Conservation (phyloP, 2,888 invertebrate species). For the Thereva unica region DNA sequence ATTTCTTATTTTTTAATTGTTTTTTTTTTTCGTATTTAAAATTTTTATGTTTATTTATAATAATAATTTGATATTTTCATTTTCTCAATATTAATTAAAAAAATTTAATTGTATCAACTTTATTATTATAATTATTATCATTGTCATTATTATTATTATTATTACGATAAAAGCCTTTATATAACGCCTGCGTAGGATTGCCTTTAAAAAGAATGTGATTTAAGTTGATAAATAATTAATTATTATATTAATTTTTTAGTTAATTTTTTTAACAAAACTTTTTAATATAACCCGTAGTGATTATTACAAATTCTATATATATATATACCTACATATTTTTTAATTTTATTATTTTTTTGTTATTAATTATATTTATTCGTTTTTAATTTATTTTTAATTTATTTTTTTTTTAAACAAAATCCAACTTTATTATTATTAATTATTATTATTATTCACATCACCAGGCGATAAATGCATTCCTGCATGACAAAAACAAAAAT, state of each 20-base stretch:
- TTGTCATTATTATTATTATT: conserved; percentile 11
- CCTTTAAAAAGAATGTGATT: conserved; percentile 26
- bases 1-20: too few species aligned
- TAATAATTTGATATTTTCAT: conserved; percentile 20
- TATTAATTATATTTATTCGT: too few species aligned
- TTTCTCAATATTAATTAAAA: conserved; percentile 12
- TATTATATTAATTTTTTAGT: too few species aligned
- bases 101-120: neutral
- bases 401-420: too few species aligned
- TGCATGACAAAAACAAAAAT: conserved; percentile 26
- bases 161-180: conserved; percentile 12
- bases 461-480: conserved; percentile 26
- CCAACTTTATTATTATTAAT: conserved; percentile 1
- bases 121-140: conserved; percentile 16
- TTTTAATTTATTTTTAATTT: too few species aligned
- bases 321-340: too few species aligned
- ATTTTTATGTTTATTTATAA: conserved; percentile 11
- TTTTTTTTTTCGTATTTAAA: neutral
- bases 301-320: too few species aligned
- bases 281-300: too few species aligned
- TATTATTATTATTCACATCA: conserved; percentile 22
- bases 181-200: conserved; percentile 37
- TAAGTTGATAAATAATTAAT: conserved; percentile 3
- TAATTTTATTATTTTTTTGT: too few species aligned
- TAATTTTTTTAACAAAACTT: too few species aligned